Conservation (phyloP, 2,888 invertebrate genomes). For the Scelioninae gen. 1 region DNA sequence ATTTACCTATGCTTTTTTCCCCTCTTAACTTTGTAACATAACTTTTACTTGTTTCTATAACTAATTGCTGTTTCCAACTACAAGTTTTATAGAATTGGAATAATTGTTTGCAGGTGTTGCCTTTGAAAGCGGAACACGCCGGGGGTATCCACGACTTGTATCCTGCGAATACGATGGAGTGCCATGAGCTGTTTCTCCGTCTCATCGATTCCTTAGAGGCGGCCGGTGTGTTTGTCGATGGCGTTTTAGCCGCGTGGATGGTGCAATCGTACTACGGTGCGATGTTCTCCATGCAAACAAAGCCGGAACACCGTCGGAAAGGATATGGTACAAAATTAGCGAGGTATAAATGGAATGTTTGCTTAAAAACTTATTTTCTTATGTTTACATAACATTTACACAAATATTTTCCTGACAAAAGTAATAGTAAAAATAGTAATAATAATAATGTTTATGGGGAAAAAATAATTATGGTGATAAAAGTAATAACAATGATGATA, state of each 20-base stretch:
- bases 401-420: too few species aligned
- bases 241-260: slow-evolving; percentile 93
- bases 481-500: too few species aligned
- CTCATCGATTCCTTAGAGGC: slow-evolving; percentile 91
- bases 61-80: too few species aligned
- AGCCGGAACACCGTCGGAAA: slow-evolving; percentile 90
- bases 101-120: slow-evolving; percentile 86
- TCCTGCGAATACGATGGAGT: slow-evolving; percentile 95
- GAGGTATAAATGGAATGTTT: slow-evolving; percentile 74
- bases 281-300: slow-evolving; percentile 96
- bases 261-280: slow-evolving; percentile 95
- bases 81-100: slow-evolving; percentile 3
- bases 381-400: too few species aligned
- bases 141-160: slow-evolving; percentile 93
- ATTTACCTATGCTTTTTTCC: too few species aligned
- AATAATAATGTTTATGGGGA: too few species aligned
- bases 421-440: too few species aligned
- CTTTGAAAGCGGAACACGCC: slow-evolving; percentile 91
- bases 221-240: slow-evolving; percentile 90
- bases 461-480: too few species aligned
- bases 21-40: too few species aligned
- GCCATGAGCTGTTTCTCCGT: slow-evolving; percentile 92
- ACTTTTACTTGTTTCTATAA: too few species aligned
- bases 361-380: too few species aligned
- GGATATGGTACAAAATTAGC: slow-evolving; percentile 85